Conservation (phyloP, 2,113 vertebrate genomes). For the Ptilonorhynchus violaceus region DNA sequence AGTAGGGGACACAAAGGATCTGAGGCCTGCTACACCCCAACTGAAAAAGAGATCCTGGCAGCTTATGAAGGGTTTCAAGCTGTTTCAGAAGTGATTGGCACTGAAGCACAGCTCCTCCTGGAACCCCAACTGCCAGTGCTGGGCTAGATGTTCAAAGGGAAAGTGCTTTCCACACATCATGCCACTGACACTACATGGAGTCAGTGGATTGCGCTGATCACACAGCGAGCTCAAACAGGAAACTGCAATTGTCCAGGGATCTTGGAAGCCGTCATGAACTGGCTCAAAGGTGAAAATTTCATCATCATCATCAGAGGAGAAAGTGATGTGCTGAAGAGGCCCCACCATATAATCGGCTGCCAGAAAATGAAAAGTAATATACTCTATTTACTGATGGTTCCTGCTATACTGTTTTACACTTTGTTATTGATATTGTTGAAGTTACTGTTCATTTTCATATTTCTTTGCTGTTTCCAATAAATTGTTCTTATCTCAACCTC, state of each 20-base stretch:
- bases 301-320: not conserved
- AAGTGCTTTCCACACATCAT: not conserved
- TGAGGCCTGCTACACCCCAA: not conserved
- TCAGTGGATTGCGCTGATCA: too few species aligned
- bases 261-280: not conserved
- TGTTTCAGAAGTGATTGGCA: not conserved
- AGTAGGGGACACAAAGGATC: not conserved
- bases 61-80: rapidly evolving
- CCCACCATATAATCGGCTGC: too few species aligned
- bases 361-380: not conserved
- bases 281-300: not conserved
- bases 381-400: not conserved
- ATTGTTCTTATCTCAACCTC: not conserved
- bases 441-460: not conserved
- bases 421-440: not conserved
- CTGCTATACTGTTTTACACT: rapidly evolving
- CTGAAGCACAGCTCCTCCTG: not conserved
- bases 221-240: not conserved
- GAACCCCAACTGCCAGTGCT: not conserved
- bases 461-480: not conserved
- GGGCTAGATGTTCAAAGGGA: not conserved
- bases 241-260: not conserved
- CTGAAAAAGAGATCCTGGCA: not conserved
- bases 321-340: not conserved
- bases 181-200: not conserved